Evolutionary conservation across 2,888 invertebrate genomes (phyloP).

Genomic region (Glaucopsyche alexis): DNA sequence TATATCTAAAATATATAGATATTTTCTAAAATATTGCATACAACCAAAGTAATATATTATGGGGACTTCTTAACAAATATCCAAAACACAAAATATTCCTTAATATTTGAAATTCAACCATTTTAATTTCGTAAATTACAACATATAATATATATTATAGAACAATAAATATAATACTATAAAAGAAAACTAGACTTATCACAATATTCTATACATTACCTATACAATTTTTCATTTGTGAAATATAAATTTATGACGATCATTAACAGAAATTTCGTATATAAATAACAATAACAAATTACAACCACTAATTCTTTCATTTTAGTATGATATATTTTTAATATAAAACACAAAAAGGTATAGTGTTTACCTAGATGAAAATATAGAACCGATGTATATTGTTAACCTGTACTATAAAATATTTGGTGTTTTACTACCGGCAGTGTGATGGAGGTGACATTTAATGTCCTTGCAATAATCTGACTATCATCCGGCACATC

Average conservation of each 20-base stretch:
- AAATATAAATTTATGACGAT: slow-evolving; percentile 15
- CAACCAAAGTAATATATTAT: neutral
- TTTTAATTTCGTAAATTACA: neutral
- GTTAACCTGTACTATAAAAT: slow-evolving; percentile 19
- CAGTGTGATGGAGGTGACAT: slow-evolving; percentile 36
- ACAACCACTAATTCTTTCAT: slow-evolving; percentile 12
- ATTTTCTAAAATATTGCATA: slow-evolving; percentile 9
- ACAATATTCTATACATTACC: neutral
- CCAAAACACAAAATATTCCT: neutral
- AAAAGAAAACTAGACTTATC: neutral
- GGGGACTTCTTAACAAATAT: neutral
- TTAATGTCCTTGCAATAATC: slow-evolving; percentile 17
- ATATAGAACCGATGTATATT: slow-evolving; percentile 1
- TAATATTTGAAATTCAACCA: neutral
- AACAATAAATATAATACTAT: neutral
- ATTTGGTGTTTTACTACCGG: slow-evolving; percentile 33
- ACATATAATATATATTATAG: too few relatives aligned
- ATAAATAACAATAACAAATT: slow-evolving; percentile 1
- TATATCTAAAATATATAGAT: slow-evolving; percentile 25
- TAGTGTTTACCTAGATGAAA: neutral
- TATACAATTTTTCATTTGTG: neutral
- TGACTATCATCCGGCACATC: neutral
- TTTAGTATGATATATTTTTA: neutral
- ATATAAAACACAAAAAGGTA: neutral
- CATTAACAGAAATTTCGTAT: neutral